These are phyloP conservation scores for Chrysochloris asiatica DNA, from an alignment of 2,113 vertebrate genomes.

Conservation along the genomic window DNA sequence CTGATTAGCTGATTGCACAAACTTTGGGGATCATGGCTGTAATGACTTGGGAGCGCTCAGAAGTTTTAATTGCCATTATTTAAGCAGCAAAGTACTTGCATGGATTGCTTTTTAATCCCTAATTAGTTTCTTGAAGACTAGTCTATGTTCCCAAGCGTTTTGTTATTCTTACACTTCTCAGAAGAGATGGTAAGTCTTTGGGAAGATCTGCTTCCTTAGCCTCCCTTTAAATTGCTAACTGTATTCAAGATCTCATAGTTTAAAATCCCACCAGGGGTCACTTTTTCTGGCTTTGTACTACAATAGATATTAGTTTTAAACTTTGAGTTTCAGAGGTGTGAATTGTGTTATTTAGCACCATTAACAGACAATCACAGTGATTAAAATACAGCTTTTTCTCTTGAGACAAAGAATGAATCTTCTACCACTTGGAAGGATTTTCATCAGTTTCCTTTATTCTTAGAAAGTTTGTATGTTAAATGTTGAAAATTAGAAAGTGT, in stretches of 20 bases:
- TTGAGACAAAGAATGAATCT: background rate
- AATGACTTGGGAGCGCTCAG: conserved; percentile 57
- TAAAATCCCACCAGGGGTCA: background rate
- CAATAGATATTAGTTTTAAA: background rate
- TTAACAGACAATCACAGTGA: background rate
- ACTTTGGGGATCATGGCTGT: conserved; percentile 63
- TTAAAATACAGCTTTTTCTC: background rate
- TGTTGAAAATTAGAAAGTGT: background rate
- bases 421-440: background rate
- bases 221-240: conserved; percentile 1
- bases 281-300: background rate
- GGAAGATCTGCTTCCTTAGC: conserved; percentile 13
- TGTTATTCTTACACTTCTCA: background rate
- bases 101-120: conserved; percentile 52
- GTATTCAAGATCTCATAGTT: background rate
- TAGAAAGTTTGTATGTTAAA: background rate
- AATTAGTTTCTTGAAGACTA: conserved; percentile 57
- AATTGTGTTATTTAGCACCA: background rate
- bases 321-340: background rate
- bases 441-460: background rate
- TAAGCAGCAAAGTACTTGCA: conserved; percentile 56
- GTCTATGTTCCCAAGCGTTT: conserved; percentile 5
- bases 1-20: conserved; percentile 74
- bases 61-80: conserved; percentile 68
- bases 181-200: background rate